A percentile compares a stretch with the other conserved stretches of the same genome.
Conservation (phyloP, 2,888 invertebrate genomes). For the Yponomeuta sedellus region DNA sequence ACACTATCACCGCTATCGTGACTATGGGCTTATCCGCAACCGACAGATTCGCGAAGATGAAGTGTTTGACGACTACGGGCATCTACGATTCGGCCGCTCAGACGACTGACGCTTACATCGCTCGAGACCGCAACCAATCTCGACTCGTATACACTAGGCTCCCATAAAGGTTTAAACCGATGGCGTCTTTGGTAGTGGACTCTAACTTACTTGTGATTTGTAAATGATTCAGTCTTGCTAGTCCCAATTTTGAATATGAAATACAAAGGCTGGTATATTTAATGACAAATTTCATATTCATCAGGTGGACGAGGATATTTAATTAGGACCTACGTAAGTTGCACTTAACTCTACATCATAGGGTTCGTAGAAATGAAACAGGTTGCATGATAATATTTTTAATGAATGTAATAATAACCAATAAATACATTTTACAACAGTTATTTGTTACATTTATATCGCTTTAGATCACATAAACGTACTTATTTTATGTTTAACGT, state of each 20-base stretch:
- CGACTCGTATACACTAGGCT: conserved; percentile 25
- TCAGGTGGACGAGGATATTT: not conserved
- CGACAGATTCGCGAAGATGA: conserved; percentile 70
- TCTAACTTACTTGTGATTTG: not conserved
- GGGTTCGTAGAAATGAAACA: conserved; percentile 31
- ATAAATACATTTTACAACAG: conserved; percentile 75
- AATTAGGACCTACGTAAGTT: not conserved
- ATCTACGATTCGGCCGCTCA: conserved; percentile 82
- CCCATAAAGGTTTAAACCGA: conserved; percentile 10
- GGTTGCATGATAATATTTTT: conserved; percentile 34
- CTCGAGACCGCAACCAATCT: conserved; percentile 19
- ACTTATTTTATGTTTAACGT: conserved; percentile 41
- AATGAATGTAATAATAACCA: conserved; percentile 62
- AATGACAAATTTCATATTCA: conserved; percentile 34
- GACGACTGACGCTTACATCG: conserved; percentile 48
- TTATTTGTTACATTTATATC: conserved; percentile 45
- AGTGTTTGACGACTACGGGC: conserved; percentile 85
- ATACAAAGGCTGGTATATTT: not conserved
- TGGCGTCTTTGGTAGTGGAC: not conserved
- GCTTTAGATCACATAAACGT: conserved; percentile 23
- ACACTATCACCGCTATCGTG: conserved; percentile 59
- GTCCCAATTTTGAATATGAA: not conserved
- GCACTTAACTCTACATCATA: not conserved
- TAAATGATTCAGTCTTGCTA: not conserved
- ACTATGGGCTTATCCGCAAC: conserved; percentile 75